Evolutionary conservation across 2,888 invertebrate genomes (phyloP).

Genomic region (Drosophila colorata): DNA sequence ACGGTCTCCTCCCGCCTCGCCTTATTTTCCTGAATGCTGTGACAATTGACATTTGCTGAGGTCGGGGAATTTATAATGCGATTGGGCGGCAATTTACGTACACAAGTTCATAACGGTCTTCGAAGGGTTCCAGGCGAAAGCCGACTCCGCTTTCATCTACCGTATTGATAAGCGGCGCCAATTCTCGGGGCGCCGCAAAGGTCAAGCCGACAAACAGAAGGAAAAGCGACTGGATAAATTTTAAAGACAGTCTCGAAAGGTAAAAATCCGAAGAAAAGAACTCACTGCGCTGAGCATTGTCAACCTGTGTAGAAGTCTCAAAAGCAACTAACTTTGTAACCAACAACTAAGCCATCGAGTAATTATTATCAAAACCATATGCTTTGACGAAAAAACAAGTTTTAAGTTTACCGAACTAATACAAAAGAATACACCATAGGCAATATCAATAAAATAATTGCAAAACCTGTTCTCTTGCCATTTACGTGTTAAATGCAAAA

Average conservation of each 20-base stretch:
- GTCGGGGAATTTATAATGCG: not conserved
- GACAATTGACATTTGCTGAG: not conserved
- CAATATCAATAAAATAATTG: not conserved
- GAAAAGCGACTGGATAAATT: conserved; percentile 29
- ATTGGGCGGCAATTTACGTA: conserved; percentile 32
- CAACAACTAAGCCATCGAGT: too few species aligned
- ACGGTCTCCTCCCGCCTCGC: conserved; percentile 42
- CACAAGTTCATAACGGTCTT: conserved; percentile 39
- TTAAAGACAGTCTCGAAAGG: not conserved
- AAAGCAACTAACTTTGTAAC: conserved; percentile 17
- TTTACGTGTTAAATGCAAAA: not conserved
- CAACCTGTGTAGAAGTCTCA: conserved; percentile 1
- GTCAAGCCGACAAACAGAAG: conserved; percentile 24
- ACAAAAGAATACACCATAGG: not conserved
- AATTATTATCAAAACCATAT: not conserved
- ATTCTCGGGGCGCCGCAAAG: conserved; percentile 14
- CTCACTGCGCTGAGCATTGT: conserved; percentile 24
- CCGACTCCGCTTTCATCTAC: conserved; percentile 3
- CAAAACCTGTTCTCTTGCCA: conserved; percentile 1
- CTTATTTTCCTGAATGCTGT: conserved; percentile 14
- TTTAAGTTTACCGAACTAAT: not conserved
- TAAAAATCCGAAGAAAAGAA: not conserved
- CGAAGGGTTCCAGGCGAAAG: conserved; percentile 29
- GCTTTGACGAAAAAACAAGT: conserved; percentile 2
- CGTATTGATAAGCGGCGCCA: conserved; percentile 36